phyloP scores from a whole-genome alignment of 92 coral and sea anemone species.

The Montipora capitata region DNA sequence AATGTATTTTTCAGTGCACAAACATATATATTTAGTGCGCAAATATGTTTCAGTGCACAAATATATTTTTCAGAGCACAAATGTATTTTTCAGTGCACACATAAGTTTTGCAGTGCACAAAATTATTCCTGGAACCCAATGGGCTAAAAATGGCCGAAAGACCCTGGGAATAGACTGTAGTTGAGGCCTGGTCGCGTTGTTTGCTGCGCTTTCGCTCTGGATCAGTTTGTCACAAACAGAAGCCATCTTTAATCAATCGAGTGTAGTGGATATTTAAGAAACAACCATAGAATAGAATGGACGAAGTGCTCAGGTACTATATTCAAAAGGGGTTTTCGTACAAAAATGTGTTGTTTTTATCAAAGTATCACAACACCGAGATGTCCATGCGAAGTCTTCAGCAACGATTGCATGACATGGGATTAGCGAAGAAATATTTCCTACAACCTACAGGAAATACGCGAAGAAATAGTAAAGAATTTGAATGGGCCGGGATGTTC shows the following conservation, averaged over 20 bases:
- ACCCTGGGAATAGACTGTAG: neutral
- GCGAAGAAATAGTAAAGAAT: constrained; percentile 45
- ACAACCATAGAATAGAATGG: constrained; percentile 25
- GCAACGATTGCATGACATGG: neutral
- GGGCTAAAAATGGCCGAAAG: neutral
- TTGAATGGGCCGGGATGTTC: constrained; percentile 61
- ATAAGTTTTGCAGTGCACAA: neutral
- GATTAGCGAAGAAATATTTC: constrained; percentile 40
- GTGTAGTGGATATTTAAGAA: constrained; percentile 21
- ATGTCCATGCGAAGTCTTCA: constrained; percentile 27
- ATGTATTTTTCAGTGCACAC: too few species aligned
- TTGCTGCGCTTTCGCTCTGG: neutral
- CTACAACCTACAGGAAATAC: constrained; percentile 53
- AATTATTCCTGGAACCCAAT: neutral
- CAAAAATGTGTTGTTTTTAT: constrained; percentile 26
- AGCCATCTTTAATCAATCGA: neutral
- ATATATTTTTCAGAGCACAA: too few species aligned
- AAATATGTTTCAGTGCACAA: too few species aligned
- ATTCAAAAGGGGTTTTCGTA: constrained; percentile 44
- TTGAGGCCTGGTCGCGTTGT: neutral
- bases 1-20: too few species aligned
- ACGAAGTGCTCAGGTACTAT: constrained; percentile 43
- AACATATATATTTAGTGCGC: too few species aligned
- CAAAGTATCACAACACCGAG: constrained; percentile 41
- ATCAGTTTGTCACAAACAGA: neutral